Percentiles rank a stretch among this genome's conserved stretches.
These are phyloP conservation scores for Psittacula cyanocephala DNA, from an alignment of 2,113 vertebrate genomes.

Conservation along the genomic window DNA sequence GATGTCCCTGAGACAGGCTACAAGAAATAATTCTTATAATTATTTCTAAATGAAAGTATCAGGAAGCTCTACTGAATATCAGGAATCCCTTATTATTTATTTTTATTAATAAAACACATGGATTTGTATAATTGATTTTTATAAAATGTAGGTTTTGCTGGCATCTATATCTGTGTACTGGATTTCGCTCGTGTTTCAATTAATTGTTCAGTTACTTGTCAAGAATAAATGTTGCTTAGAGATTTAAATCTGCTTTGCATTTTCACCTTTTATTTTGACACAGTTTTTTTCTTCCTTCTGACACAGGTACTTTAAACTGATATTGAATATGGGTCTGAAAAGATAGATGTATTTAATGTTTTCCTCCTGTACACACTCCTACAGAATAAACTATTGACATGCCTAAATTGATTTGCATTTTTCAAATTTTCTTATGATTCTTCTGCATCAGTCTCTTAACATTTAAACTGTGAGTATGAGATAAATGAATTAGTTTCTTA, in stretches of 20 bases:
- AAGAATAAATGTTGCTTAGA: not conserved
- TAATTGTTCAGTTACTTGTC: not conserved
- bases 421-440: not conserved
- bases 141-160: not conserved
- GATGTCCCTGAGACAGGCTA: not conserved
- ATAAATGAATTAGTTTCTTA: not conserved
- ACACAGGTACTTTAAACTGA: not conserved
- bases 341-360: not conserved
- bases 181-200: not conserved
- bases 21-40: not conserved
- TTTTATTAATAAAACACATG: not conserved
- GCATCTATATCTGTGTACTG: not conserved
- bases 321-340: not conserved
- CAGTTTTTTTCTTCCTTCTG: not conserved
- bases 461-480: not conserved
- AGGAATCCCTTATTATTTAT: not conserved
- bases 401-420: not conserved
- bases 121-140: not conserved
- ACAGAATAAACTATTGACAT: not conserved
- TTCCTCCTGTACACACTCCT: not conserved
- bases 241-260: not conserved
- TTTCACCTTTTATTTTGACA: not conserved
- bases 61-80: not conserved
- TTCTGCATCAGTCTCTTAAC: not conserved
- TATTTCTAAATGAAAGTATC: not conserved